Evolutionary conservation across 2,113 vertebrate species (phyloP), one percentile per base, ranked within the genome.

Genomic region (Hippocampus zosterae): DNA sequence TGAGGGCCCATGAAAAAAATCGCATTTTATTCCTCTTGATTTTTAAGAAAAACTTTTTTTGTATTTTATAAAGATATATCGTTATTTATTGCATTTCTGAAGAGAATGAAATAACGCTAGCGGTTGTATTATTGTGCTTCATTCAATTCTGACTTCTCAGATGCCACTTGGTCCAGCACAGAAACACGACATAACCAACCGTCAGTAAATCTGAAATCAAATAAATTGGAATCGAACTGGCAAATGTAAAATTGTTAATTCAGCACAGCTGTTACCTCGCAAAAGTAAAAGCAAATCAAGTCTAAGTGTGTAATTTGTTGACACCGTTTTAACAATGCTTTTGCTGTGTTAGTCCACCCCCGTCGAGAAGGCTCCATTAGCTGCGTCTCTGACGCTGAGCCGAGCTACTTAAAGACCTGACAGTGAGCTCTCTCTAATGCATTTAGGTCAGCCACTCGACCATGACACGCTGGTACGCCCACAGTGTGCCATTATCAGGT

Each of bases 391-490:
- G 78, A 76, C 73, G 88, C 74, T 89, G 85, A 88, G 87, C 86
- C 85, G 69, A 79, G 81, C 81, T 89, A 88, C 87, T 89, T 87
- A 90, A 90, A 88, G 86, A 89, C 85, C 89, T 81, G 85, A 86
- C 88, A 85, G 83, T 81, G 77, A 88, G 80, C 88, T 89, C 80
- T 82, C 83, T 89, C 80, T 89, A 89, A 88, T 89, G 84, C 84
- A 87, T 88, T 37, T 86, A 86, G 88, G 87, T 88, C 89, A 88
- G 80, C 85, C 81, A 79, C 89, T 89, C 75, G 81, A 87, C 79
- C 69, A 72, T 82, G 81, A 83, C 85, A 89, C 76, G 80, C 86
- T 77, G 68, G 78, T 85, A 85, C 86, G 88, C 89, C 86, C 86
- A 90, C 89, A 75, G 87, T 74, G 82, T 85, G 80, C 81, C 78